Evolutionary conservation across 2,113 vertebrate genomes (phyloP).

Genomic region (Rhinoptilus africanus): DNA sequence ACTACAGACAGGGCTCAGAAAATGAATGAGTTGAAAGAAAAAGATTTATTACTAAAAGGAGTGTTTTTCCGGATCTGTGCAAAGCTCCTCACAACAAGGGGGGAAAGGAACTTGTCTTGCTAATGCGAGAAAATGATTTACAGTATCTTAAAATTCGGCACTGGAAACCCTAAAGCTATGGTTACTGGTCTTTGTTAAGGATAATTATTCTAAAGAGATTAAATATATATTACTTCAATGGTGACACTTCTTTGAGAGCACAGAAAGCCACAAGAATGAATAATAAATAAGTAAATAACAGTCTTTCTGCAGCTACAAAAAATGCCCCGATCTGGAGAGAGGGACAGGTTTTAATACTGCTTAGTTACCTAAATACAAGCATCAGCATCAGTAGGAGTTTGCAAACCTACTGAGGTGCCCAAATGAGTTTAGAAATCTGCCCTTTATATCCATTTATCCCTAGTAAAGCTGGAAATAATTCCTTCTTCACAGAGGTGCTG

Average conservation of each 20-base stretch:
- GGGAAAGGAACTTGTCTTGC: background rate
- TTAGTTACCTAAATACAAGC: background rate
- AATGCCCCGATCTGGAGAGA: background rate
- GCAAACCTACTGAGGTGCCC: background rate
- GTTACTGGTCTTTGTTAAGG: background rate
- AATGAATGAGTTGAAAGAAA: background rate
- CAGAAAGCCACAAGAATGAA: background rate
- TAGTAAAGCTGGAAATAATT: background rate
- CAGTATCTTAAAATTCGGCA: background rate
- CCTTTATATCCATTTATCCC: background rate
- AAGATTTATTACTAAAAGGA: background rate
- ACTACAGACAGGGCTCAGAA: background rate
- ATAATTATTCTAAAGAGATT: background rate
- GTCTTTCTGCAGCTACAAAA: background rate
- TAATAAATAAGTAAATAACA: background rate
- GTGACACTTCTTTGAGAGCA: background rate
- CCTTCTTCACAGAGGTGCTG: background rate
- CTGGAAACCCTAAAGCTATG: background rate
- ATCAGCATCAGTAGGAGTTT: background rate
- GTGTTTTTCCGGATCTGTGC: background rate
- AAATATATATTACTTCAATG: background rate
- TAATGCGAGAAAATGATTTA: background rate
- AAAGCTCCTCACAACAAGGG: background rate
- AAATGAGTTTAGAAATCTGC: background rate
- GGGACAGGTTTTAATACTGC: background rate